Evolutionary conservation across 2,797 vertebrate species (phyloP).

Genomic region (Avahi laniger): DNA sequence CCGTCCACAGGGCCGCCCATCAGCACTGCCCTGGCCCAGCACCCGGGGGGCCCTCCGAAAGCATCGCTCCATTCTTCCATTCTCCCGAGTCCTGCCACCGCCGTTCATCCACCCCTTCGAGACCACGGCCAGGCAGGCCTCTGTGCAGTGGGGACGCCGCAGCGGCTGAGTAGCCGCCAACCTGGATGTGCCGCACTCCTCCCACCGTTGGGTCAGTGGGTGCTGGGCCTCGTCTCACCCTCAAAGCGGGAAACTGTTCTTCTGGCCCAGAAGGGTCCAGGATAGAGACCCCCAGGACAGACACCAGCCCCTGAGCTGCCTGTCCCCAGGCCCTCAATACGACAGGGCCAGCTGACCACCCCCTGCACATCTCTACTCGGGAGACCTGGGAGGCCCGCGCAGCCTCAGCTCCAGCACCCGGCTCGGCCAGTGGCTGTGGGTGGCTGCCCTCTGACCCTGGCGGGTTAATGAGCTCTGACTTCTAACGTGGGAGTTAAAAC

Average conservation of each 20-base stretch:
- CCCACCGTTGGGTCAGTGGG: no score
- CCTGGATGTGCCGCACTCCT: neutral
- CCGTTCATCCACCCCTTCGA: neutral
- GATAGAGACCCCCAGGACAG: neutral
- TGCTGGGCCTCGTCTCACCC: no score
- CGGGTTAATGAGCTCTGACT: neutral
- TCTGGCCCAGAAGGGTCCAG: neutral
- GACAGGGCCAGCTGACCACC: neutral
- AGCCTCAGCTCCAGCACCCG: neutral
- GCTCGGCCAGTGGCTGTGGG: neutral
- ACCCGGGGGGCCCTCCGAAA: neutral
- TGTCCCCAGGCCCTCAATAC: neutral
- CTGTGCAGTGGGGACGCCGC: neutral
- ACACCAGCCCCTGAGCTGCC: neutral
- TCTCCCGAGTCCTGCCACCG: no score
- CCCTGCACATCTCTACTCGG: neutral
- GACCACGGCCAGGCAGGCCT: neutral
- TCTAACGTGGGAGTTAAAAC: neutral
- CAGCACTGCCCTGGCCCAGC: neutral
- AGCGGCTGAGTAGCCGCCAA: neutral
- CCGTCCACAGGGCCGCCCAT: neutral
- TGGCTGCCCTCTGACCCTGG: neutral
- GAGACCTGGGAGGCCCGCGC: neutral
- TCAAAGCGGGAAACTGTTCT: neutral
- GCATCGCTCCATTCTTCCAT: neutral